Percentiles rank a stretch among this genome's conserved stretches.
Evolutionary conservation across 2,797 vertebrate genomes (phyloP).

Genomic region (Paramormyrops hopkinsi): DNA sequence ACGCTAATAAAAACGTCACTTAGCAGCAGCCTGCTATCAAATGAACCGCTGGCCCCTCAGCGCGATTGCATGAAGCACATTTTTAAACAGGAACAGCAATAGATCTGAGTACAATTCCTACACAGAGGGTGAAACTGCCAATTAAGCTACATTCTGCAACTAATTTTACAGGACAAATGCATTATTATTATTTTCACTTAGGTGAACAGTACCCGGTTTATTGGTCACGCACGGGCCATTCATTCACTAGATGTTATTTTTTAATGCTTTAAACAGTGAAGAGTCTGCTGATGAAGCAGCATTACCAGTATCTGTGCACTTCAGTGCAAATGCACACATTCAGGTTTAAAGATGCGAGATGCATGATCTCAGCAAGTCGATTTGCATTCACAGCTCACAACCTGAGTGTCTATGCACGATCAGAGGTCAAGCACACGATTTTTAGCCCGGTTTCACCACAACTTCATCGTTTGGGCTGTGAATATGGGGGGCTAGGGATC

Average conservation of each 20-base stretch:
- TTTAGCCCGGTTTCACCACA: background rate
- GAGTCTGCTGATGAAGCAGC: background rate
- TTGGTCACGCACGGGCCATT: background rate
- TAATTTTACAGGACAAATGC: background rate
- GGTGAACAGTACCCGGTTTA: background rate
- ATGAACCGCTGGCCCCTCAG: conserved; percentile 42
- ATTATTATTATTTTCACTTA: background rate
- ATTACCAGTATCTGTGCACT: background rate
- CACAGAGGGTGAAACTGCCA: background rate
- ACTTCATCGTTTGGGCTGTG: background rate
- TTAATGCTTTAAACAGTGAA: background rate
- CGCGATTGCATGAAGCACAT: conserved; percentile 28
- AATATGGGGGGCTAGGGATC: background rate
- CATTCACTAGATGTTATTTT: background rate
- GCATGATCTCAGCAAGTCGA: background rate
- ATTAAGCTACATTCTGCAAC: background rate
- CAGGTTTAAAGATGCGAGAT: background rate
- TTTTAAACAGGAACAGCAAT: background rate
- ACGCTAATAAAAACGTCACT: conserved; percentile 33
- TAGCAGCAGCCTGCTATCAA: conserved; percentile 37
- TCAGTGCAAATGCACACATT: background rate
- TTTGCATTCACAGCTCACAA: background rate
- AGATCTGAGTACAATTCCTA: background rate
- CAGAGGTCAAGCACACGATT: background rate
- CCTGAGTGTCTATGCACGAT: background rate